phyloP scores from a whole-genome alignment of 2,888 invertebrate genomes.

The Odontomyia ornata region DNA sequence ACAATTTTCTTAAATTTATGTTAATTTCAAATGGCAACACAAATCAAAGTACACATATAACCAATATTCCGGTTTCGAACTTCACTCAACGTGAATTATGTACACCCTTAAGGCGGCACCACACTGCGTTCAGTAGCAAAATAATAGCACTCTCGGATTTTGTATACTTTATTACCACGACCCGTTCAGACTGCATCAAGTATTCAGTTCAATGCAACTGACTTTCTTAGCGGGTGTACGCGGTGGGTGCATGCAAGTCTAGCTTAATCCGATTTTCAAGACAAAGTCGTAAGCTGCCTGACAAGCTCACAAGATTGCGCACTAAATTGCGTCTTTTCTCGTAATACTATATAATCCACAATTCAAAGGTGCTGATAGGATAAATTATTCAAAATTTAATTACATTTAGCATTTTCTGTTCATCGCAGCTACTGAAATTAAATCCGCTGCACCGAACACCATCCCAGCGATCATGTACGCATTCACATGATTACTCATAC shows the following conservation, averaged over 20 bases:
- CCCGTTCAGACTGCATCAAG: not conserved
- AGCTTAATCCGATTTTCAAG: not conserved
- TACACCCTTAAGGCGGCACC: slow-evolving; percentile 58
- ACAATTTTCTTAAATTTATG: not conserved
- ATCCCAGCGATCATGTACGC: not conserved
- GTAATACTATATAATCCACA: too few relatives aligned
- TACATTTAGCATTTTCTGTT: not conserved
- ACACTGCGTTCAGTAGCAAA: slow-evolving; percentile 63
- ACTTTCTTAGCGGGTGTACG: not conserved
- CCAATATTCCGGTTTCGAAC: not conserved
- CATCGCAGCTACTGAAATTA: slow-evolving; percentile 1
- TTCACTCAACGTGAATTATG: slow-evolving; percentile 14
- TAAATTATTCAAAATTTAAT: slow-evolving; percentile 3
- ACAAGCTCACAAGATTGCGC: not conserved
- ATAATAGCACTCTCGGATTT: slow-evolving; percentile 46
- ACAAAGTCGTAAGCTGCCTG: not conserved
- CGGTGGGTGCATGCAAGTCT: not conserved
- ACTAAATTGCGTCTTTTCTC: too few relatives aligned
- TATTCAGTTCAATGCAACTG: not conserved
- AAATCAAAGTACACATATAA: not conserved
- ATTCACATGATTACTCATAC: too few relatives aligned
- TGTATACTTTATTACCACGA: not conserved
- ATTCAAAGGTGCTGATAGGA: not conserved
- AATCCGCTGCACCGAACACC: not conserved
- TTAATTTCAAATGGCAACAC: slow-evolving; percentile 9